Evolutionary conservation across 2,888 invertebrate genomes (phyloP).

Genomic region (Andricus quercusramuli): DNA sequence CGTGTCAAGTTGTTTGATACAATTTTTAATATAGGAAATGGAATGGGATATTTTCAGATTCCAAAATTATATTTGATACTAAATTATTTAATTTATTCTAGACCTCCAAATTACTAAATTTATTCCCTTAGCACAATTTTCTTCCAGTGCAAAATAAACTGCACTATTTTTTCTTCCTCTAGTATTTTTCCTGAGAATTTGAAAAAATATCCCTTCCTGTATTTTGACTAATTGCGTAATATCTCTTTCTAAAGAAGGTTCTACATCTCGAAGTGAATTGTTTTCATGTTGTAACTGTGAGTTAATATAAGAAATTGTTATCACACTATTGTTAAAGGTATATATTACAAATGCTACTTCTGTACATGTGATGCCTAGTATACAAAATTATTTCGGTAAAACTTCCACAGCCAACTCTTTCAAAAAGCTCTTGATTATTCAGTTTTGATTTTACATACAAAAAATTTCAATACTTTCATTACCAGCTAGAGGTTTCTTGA

Average conservation of each 20-base stretch:
- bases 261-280: slow-evolving; percentile 54
- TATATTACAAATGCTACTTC: slow-evolving; percentile 54
- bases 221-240: not conserved
- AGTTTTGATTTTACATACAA: too few relatives aligned
- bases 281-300: slow-evolving; percentile 56
- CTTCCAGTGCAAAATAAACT: not conserved
- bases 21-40: not conserved
- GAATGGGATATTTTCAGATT: not conserved
- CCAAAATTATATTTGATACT: not conserved
- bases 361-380: slow-evolving; percentile 56
- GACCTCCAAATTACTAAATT: not conserved
- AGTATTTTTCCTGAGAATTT: not conserved
- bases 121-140: not conserved
- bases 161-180: not conserved
- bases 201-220: not conserved
- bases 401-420: slow-evolving; percentile 64
- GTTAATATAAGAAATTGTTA: slow-evolving; percentile 59
- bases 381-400: slow-evolving; percentile 46
- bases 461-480: not conserved
- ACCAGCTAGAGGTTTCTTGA: slow-evolving; percentile 5
- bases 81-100: not conserved
- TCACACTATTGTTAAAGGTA: slow-evolving; percentile 62
- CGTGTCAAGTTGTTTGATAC: not conserved
- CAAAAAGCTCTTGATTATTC: slow-evolving; percentile 9
- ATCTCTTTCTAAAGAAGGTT: not conserved